phyloP scores from a whole-genome alignment of 2,113 vertebrate species.

The Falco punctatus region DNA sequence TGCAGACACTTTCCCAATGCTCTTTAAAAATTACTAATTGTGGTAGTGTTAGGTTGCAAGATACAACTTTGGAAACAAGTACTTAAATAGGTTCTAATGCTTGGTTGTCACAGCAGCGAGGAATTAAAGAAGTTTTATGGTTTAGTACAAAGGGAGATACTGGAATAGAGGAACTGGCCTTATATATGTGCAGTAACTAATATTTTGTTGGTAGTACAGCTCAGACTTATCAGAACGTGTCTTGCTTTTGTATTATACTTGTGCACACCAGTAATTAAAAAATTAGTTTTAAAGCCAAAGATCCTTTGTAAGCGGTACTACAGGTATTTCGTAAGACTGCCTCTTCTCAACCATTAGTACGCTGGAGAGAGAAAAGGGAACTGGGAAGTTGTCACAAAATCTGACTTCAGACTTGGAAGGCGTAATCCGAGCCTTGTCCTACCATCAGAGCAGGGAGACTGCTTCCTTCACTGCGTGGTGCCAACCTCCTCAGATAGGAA shows the following conservation, averaged over 20 bases:
- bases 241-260: neutral
- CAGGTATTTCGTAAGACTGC: neutral
- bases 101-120: neutral
- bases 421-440: neutral
- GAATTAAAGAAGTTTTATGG: neutral
- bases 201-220: neutral
- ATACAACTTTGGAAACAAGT: constrained; percentile 2
- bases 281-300: neutral
- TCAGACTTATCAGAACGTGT: neutral
- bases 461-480: neutral
- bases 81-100: neutral
- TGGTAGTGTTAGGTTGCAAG: constrained; percentile 65
- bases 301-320: neutral
- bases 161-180: neutral
- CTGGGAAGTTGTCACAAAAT: neutral
- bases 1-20: constrained; percentile 54
- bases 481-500: neutral
- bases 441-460: fast-evolving
- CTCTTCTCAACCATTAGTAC: neutral
- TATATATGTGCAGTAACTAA: neutral
- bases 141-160: neutral
- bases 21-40: constrained; percentile 52
- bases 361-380: neutral
- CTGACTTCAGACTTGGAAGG: neutral
- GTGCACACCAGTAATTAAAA: neutral